phyloP scores from a whole-genome alignment of 2,797 vertebrate species.

The Cirrhinus mrigala region DNA sequence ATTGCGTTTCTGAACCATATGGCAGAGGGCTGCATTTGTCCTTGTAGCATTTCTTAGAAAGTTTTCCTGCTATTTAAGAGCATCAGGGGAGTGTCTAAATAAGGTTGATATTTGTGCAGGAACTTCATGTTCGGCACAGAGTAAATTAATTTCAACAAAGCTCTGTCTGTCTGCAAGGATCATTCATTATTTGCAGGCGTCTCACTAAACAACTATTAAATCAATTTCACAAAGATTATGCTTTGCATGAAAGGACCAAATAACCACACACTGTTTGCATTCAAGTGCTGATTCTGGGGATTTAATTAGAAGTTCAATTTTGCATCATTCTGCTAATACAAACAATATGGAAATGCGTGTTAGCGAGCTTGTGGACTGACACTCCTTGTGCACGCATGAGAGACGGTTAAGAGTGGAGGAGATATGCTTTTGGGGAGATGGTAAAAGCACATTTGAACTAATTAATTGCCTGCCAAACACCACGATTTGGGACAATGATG shows the following conservation, averaged over 20 bases:
- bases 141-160: slow-evolving; percentile 63
- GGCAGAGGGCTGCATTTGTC: slow-evolving; percentile 34
- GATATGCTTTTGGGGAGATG: not conserved
- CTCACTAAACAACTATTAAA: slow-evolving; percentile 70
- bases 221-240: slow-evolving; percentile 69
- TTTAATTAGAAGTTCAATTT: slow-evolving; percentile 73
- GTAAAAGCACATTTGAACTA: not conserved
- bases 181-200: slow-evolving; percentile 65
- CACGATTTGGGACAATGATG: not conserved
- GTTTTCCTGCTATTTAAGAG: slow-evolving; percentile 10
- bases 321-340: slow-evolving; percentile 78
- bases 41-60: slow-evolving; percentile 17
- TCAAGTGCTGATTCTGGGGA: slow-evolving; percentile 76
- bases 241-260: slow-evolving; percentile 59
- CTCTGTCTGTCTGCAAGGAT: slow-evolving; percentile 61
- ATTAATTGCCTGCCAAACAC: not conserved
- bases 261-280: slow-evolving; percentile 67
- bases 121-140: slow-evolving; percentile 53
- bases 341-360: slow-evolving; percentile 78
- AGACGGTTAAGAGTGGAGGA: slow-evolving; percentile 46
- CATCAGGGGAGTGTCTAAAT: slow-evolving; percentile 44
- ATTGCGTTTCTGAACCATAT: slow-evolving; percentile 39
- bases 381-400: slow-evolving; percentile 40
- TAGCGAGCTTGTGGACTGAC: slow-evolving; percentile 18
- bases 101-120: slow-evolving; percentile 53